Conservation (phyloP, 2,113 vertebrate species). For the Pseudorectes ferrugineus region DNA sequence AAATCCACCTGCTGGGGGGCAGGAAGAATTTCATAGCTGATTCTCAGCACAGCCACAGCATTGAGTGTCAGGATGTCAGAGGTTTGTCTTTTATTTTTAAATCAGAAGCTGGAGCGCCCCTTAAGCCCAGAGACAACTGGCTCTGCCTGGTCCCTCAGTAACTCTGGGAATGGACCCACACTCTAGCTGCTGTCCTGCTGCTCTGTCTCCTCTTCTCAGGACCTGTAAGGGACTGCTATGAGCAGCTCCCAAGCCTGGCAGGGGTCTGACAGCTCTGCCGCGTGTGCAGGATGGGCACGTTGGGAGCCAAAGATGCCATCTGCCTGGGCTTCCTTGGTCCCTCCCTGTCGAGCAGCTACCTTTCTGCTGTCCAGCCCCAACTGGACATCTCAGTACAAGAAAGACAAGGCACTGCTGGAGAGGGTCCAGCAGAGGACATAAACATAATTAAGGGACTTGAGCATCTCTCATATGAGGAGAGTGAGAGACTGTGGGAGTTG, state of each 20-base stretch:
- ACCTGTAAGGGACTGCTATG: accelerated
- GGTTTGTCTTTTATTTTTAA: neutral
- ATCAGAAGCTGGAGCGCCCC: neutral
- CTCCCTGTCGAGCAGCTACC: neutral
- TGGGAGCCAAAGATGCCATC: accelerated
- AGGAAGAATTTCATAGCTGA: neutral
- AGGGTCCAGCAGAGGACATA: neutral
- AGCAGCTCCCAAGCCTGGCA: neutral
- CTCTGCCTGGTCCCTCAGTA: neutral
- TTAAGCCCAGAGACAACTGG: neutral
- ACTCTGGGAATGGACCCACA: neutral
- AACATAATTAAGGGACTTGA: neutral
- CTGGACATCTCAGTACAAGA: neutral
- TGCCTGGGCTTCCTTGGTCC: neutral
- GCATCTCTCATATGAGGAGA: neutral
- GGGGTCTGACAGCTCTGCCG: neutral
- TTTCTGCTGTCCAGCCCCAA: neutral
- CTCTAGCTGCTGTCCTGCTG: neutral
- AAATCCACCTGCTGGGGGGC: neutral
- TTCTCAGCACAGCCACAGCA: neutral
- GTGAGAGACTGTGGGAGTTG: neutral
- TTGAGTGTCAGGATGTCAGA: neutral
- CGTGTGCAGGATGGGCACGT: accelerated
- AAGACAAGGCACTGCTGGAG: neutral
- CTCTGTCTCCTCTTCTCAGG: neutral